Conservation (phyloP, 2,113 vertebrate genomes). For the Otocyon megalotis region DNA sequence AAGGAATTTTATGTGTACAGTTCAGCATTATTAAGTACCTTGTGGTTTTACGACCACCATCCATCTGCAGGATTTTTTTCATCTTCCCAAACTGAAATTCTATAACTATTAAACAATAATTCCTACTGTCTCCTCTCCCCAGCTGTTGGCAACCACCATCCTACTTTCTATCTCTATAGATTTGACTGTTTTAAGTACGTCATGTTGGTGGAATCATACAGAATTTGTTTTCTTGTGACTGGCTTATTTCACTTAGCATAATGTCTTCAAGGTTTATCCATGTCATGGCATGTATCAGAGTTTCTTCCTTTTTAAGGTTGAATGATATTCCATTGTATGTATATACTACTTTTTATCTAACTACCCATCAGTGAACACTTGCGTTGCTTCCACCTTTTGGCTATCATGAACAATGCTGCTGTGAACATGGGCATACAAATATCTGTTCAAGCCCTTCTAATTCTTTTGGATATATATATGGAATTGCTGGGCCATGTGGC, state of each 20-base stretch:
- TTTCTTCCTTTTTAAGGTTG: conserved; percentile 14
- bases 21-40: neutral
- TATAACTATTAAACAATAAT: neutral
- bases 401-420: neutral
- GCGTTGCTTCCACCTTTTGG: conserved; percentile 14
- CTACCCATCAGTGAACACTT: neutral
- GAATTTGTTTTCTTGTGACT: conserved; percentile 3
- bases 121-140: neutral
- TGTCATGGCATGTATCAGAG: neutral
- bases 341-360: neutral
- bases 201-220: neutral
- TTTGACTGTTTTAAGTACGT: conserved; percentile 4
- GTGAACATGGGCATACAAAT: neutral
- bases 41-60: neutral
- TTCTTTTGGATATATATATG: neutral
- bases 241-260: neutral
- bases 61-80: conserved; percentile 25
- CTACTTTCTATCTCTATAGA: neutral
- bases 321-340: neutral
- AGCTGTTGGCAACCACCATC: neutral
- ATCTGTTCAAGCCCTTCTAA: neutral
- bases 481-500: neutral
- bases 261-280: neutral
- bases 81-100: conserved; percentile 37
- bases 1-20: neutral